Base-by-base conservation (phyloP, 2,888 invertebrate genomes). In the Pristionchus japonicus region DNA sequence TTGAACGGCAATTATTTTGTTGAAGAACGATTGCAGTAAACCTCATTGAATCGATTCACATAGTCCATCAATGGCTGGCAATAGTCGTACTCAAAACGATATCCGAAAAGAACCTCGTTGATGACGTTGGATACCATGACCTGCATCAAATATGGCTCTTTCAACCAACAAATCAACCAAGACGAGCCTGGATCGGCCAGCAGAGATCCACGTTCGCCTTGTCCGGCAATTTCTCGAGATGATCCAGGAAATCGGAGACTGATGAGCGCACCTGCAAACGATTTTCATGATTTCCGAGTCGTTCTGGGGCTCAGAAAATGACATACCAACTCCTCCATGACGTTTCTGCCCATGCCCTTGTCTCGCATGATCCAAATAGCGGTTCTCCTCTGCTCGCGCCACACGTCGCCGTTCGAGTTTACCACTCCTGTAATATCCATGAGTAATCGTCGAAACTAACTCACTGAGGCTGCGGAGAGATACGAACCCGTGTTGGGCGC, bases 21-120 rank as follows among this genome's bases (percentile, higher is more conserved):
- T 64, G 17, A 64, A 64, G 27, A n/a, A 13, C 17, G n/a, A 31
- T 67, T n/a, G n/a, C 31, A 37, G 40, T 34, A n/a, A 15, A 80
- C 80, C 23, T 6, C n/a, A 7, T 80, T 47, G 43, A 80, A 47
- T 3, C 47, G 43, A 9, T 34, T 7, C 13, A 80, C 80, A 31
- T 80, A 80, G 31, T 80, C 47, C 47, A 80, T 80, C 43, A 80
- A n/a, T 23, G 80, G 80, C 47, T 80, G 47, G 31, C 80, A 80
- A 17, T 80, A 23, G 17, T 43, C 47, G 47, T 47, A 80, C 0
- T 7, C 1, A 31, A 27, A 80, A 13, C 80, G 80, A 34, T 37
- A 47, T 15, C 80, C 80, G 80, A 80, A 80, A 15, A 80, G 47
- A 13, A 49, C 47, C n/a, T 80, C 80, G 47, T 80, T 80, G 80